A percentile compares a stretch with the other conserved stretches of the same genome.
Evolutionary conservation across 2,113 vertebrate species (phyloP).

Genomic region (Ranitomeya imitator): DNA sequence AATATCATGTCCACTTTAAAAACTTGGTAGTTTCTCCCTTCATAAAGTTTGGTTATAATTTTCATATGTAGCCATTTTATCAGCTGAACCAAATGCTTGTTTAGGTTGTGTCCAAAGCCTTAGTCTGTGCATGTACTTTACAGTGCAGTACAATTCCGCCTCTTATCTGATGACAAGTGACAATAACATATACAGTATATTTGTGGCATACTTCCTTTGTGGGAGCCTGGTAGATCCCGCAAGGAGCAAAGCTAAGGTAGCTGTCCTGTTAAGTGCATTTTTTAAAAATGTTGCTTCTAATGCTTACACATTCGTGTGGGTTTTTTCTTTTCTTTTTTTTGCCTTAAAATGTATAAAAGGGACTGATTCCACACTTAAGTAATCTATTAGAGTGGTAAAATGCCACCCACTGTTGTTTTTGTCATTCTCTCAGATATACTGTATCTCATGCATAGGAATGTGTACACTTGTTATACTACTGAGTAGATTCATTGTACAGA

Average conservation of each 20-base stretch:
- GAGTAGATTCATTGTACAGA: slow-evolving; percentile 81
- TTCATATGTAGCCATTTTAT: not conserved
- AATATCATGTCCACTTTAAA: not conserved
- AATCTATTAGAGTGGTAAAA: not conserved
- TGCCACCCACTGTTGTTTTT: slow-evolving; percentile 1
- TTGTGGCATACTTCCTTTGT: not conserved
- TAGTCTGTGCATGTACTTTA: not conserved
- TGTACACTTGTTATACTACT: slow-evolving; percentile 88
- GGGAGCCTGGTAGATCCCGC: not conserved
- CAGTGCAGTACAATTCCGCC: not conserved
- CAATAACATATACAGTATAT: not conserved
- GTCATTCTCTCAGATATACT: not conserved
- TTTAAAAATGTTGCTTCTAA: not conserved
- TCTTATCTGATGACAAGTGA: not conserved
- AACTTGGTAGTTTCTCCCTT: not conserved
- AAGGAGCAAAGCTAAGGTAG: not conserved
- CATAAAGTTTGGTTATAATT: not conserved
- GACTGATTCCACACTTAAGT: slow-evolving; percentile 14
- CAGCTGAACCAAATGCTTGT: not conserved
- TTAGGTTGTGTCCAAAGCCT: not conserved
- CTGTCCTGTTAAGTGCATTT: not conserved
- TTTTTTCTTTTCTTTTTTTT: not conserved
- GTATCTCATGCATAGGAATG: slow-evolving; percentile 70
- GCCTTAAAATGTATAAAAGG: slow-evolving; percentile 21
- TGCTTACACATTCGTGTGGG: not conserved